Evolutionary conservation across 2,888 invertebrate species (phyloP).

Genomic region (Gymnoscelis rufifasciata): DNA sequence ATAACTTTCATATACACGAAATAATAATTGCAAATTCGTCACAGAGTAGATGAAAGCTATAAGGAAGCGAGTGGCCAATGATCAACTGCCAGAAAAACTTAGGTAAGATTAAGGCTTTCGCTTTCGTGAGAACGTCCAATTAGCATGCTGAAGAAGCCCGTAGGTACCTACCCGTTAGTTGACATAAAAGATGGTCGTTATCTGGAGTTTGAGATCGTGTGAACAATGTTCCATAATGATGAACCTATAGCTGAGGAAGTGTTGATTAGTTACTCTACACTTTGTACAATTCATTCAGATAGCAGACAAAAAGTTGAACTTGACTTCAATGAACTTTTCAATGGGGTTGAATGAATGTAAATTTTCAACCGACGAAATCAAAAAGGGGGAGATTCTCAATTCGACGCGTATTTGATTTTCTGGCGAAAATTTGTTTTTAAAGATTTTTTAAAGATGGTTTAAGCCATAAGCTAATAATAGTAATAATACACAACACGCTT

Average conservation of each 20-base stretch:
- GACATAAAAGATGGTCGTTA: conserved; percentile 41
- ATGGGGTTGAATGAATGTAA: no score
- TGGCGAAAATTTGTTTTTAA: no score
- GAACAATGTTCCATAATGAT: conserved; percentile 39
- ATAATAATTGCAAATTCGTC: conserved; percentile 1
- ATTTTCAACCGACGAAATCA: no score
- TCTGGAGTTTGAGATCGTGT: conserved; percentile 53
- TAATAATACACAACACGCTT: no score
- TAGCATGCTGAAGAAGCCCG: conserved; percentile 27
- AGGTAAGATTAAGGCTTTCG: conserved; percentile 24
- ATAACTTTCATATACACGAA: conserved; percentile 4
- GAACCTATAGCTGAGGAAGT: conserved; percentile 18
- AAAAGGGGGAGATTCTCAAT: no score
- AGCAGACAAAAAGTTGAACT: no score
- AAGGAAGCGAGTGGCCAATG: conserved; percentile 8
- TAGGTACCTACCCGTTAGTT: conserved; percentile 43
- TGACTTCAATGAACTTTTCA: no score
- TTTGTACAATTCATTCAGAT: no score
- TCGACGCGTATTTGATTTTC: no score
- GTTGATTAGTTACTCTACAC: conserved; percentile 1
- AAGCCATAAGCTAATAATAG: no score
- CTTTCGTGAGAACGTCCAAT: conserved; percentile 49
- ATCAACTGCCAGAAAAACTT: conserved; percentile 2
- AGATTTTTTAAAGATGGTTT: no score
- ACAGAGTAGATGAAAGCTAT: conserved; percentile 6